Evolutionary conservation across 2,888 invertebrate species (phyloP), one percentile per base, ranked within the genome.

Genomic region (Tenthredo livida): DNA sequence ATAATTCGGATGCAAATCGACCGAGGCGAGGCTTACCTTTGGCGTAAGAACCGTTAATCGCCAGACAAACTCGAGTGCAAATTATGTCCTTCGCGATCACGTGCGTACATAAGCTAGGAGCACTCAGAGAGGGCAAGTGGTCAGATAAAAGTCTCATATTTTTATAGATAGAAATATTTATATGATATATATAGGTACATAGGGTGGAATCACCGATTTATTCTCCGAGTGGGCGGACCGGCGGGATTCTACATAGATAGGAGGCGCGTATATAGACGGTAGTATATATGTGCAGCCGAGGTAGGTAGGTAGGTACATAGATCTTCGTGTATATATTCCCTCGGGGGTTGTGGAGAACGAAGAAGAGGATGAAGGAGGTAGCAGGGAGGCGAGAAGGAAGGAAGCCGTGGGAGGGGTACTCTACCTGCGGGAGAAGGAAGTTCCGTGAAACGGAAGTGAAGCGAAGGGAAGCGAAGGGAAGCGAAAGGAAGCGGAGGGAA

Each of bases 401-500:
- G 85, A 75, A 83, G 67, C 73, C 21, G 78, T 75, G 54, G 67
- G 73, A 12, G 50, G 25, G 54, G 84, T 54, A 77, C 84, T 84
- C 84, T 84, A 87, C 85, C 86, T 86, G 75, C 80, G 85, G 67
- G 83, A 84, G 84, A 85, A 85, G 84, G 86, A 85, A 85, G 86
- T 80, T 80, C 80, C 80, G 80, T 80, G 61, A 61, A 84, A 43
- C 80, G 85, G 84, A 84, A 87, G 87, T 84, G 86, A 87, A 85
- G 80, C 25, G 82, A 50, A 86, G 73, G 61, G 86, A 87, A 85
- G 80, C 25, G 82, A 50, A 86, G 73, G 61, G 65, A 84, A 86
- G 86, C 87, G 86, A 86, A 87, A 87, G 89, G 90, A 61, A 43
- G 43, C 77, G 15, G 54, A 21, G 83, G 67, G 77, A 83, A 67